These are phyloP conservation scores for Seira musarum DNA, from an alignment of 2,888 invertebrate species.

Conservation along the genomic window DNA sequence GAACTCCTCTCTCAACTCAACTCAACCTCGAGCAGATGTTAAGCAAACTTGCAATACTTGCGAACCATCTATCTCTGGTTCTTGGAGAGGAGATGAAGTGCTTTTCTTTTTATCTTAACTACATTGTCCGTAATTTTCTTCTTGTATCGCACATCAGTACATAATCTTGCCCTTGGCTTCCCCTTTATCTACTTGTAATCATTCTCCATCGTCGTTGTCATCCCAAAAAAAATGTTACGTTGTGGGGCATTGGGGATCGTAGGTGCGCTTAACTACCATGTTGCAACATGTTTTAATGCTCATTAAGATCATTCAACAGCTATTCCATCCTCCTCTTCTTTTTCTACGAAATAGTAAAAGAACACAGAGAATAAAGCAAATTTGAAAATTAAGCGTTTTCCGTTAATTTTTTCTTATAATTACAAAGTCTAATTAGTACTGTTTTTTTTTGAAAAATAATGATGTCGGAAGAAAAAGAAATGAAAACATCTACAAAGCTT, in stretches of 20 bases:
- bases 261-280: neutral
- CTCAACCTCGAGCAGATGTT: slow-evolving; percentile 41
- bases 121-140: neutral
- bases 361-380: slow-evolving; percentile 23
- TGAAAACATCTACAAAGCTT: too few relatives aligned
- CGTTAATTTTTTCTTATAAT: neutral
- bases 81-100: neutral
- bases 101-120: neutral
- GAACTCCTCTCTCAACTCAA: neutral
- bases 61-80: neutral
- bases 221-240: slow-evolving; percentile 23
- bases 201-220: slow-evolving; percentile 30
- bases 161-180: slow-evolving; percentile 49
- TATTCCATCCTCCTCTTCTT: slow-evolving; percentile 37
- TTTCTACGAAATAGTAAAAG: slow-evolving; percentile 14
- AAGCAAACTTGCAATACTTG: slow-evolving; percentile 28
- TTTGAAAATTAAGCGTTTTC: slow-evolving; percentile 35
- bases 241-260: too few relatives aligned
- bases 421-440: neutral
- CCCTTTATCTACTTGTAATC: slow-evolving; percentile 14
- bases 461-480: neutral
- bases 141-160: slow-evolving; percentile 5
- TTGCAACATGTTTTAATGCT: neutral
- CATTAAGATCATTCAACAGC: slow-evolving; percentile 46
- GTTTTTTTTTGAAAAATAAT: neutral